These are phyloP conservation scores for Seriola quinqueradiata DNA, from an alignment of 2,113 vertebrate genomes.

Conservation along the genomic window DNA sequence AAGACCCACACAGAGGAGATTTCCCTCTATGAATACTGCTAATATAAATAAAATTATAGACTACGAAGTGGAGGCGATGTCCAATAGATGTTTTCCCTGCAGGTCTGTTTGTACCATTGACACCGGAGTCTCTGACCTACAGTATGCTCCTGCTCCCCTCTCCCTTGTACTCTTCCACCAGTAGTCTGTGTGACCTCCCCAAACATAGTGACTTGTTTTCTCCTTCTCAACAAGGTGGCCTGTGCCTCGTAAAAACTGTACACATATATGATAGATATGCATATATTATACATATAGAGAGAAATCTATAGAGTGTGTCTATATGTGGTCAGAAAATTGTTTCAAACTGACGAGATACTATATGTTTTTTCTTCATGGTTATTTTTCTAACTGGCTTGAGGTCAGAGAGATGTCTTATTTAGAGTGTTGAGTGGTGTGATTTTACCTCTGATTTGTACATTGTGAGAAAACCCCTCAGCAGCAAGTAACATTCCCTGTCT, in stretches of 20 bases:
- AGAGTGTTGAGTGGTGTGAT: constrained; percentile 51
- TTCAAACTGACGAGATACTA: constrained; percentile 74
- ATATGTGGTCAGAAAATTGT: constrained; percentile 80
- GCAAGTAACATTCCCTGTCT: constrained; percentile 79
- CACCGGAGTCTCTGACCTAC: constrained; percentile 46
- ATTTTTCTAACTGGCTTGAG: constrained; percentile 77
- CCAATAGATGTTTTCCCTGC: constrained; percentile 69
- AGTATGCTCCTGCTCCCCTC: constrained; percentile 41
- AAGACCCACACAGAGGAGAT: constrained; percentile 32
- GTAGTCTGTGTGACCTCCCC: constrained; percentile 71
- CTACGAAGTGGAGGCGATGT: constrained; percentile 47
- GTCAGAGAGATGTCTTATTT: constrained; percentile 67
- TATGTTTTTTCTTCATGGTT: constrained; percentile 68
- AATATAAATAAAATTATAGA: constrained; percentile 57
- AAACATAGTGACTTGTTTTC: constrained; percentile 76
- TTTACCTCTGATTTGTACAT: constrained; percentile 66
- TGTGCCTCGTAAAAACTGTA: constrained; percentile 81
- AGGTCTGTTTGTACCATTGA: constrained; percentile 62
- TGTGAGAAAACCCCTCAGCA: constrained; percentile 66
- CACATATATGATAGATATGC: constrained; percentile 82
- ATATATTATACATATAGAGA: constrained; percentile 84
- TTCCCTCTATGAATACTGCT: constrained; percentile 41
- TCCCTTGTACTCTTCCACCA: constrained; percentile 52
- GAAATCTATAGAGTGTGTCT: constrained; percentile 83
- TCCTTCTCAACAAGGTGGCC: constrained; percentile 80